phyloP scores from a whole-genome alignment of 2,888 invertebrate genomes.

The Disparrhopalites patrizii region DNA sequence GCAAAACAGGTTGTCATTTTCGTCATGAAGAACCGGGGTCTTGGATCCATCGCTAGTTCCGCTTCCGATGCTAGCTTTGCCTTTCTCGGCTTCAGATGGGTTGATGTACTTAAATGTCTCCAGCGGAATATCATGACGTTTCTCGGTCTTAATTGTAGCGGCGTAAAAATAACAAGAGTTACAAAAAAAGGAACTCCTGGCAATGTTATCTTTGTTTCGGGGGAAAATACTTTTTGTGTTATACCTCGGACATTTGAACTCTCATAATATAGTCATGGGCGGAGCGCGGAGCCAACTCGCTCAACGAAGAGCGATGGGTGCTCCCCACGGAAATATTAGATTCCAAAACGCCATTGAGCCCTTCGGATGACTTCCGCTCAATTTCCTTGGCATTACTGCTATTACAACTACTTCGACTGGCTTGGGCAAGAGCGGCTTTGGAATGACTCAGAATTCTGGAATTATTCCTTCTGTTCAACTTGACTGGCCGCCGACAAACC shows the following conservation, averaged over 20 bases:
- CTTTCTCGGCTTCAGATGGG: too few relatives aligned
- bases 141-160: too few relatives aligned
- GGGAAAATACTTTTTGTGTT: too few relatives aligned
- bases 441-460: not conserved
- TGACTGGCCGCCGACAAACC: too few relatives aligned
- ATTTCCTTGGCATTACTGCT: not conserved
- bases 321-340: slow-evolving; percentile 4
- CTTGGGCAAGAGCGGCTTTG: too few relatives aligned
- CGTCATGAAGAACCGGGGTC: not conserved
- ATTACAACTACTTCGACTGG: not conserved
- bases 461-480: not conserved
- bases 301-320: not conserved
- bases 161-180: too few relatives aligned
- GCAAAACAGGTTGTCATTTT: too few relatives aligned
- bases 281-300: not conserved
- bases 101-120: too few relatives aligned
- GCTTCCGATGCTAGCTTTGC: too few relatives aligned
- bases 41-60: not conserved
- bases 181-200: too few relatives aligned
- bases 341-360: slow-evolving; percentile 10
- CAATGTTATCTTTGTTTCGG: too few relatives aligned
- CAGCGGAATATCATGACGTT: too few relatives aligned
- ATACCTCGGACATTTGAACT: not conserved
- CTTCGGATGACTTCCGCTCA: not conserved
- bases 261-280: slow-evolving; percentile 6